Percentiles rank a stretch among this genome's conserved stretches.
Conservation (phyloP, 2,113 vertebrate genomes). For the Austrofundulus limnaeus region DNA sequence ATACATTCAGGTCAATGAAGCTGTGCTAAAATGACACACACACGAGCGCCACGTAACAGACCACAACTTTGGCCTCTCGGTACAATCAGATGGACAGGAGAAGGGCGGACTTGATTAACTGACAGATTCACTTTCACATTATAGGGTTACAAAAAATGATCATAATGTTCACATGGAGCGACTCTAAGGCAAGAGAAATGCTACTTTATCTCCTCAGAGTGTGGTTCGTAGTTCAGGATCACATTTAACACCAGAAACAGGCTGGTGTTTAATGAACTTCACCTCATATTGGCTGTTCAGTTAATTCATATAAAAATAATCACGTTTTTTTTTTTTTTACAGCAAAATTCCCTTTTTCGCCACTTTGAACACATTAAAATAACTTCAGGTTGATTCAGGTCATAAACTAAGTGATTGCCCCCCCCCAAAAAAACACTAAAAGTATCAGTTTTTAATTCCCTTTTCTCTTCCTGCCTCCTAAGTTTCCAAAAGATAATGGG, state of each 20-base stretch:
- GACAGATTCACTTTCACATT: background rate
- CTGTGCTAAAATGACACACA: conserved; percentile 6
- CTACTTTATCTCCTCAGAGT: conserved; percentile 3
- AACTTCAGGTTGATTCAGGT: too few relatives aligned
- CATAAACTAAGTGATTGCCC: too few relatives aligned
- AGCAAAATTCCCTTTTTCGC: background rate
- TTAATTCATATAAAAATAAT: conserved; percentile 5
- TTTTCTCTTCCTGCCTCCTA: background rate
- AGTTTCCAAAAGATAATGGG: background rate
- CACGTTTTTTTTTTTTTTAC: too few relatives aligned
- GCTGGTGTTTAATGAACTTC: background rate
- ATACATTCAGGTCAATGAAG: conserved; percentile 52
- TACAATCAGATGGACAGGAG: conserved; percentile 39
- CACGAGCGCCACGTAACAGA: background rate
- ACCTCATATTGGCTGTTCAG: background rate
- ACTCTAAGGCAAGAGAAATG: conserved; percentile 11
- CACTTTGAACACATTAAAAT: background rate
- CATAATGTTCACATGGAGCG: background rate
- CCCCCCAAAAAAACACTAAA: too few relatives aligned
- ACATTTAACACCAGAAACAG: background rate
- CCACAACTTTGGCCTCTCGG: conserved; percentile 31
- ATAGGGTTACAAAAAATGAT: background rate
- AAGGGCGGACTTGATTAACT: conserved; percentile 14
- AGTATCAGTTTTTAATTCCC: background rate
- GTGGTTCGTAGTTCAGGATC: background rate